Base-by-base conservation (phyloP, 2,113 vertebrate genomes). In the Falcunculus frontatus region DNA sequence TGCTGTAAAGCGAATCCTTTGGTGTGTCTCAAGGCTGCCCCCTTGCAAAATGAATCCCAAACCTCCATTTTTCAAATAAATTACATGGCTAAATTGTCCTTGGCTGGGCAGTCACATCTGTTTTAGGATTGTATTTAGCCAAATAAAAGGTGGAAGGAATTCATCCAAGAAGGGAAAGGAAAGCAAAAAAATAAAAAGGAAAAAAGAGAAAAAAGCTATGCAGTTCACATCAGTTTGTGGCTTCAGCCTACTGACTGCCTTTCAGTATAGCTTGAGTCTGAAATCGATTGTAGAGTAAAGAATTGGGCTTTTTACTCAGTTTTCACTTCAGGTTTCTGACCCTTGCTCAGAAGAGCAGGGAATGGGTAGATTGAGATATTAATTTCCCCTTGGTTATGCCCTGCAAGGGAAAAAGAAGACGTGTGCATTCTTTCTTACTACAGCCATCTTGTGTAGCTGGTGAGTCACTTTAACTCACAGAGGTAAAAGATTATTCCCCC, bases 61-160 rank as follows among this genome's bases (percentile, higher is more conserved):
- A 62, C 56, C 53, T 92, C 73, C 81, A 78, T 96, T 95, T 96
- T 93, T 96, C 95, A 95, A 84, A 90, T 68, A 96, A 84, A 97
- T 97, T 96, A 93, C 92, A 67, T 82, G 79, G 93, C 94, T 94
- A 97, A 97, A 97, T 97, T 90, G 96, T 91, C 95, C 89, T 97
- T 96, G 91, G 72, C 87, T 85, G 76, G 86, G 84, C 83, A 96
- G 73, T 88, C 90, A 80, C 88, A 74, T 95, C 93, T 97, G 76
- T 23, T 95, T 91, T 59, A 80, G 72, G 57, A 64, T n/a, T 84
- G 52, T 87, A 60, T 74, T 93, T 93, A 95, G 94, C 67, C 53
- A 85, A 96, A 94, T 96, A 92, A 90, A 96, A 92, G 39, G 70
- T 87, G 65, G 80, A 80, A 96, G 32, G 37, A 59, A 78, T 93